Evolutionary conservation across 2,113 vertebrate genomes (phyloP).

Genomic region (Peromyscus californicus): DNA sequence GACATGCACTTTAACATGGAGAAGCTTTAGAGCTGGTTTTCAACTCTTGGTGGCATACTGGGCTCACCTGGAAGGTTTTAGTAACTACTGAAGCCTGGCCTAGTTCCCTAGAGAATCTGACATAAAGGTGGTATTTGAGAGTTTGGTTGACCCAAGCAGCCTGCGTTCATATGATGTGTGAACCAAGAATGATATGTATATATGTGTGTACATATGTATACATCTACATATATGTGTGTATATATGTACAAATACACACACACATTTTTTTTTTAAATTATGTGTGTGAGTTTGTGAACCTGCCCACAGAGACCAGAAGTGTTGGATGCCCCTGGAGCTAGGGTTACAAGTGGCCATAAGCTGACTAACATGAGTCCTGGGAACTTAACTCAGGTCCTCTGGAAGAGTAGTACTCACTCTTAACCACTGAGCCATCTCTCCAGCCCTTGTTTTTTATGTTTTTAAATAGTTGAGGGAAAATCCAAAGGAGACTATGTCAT

Average conservation of each 20-base stretch:
- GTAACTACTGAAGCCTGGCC: not conserved
- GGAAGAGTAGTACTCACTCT: not conserved
- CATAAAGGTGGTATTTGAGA: too few species aligned
- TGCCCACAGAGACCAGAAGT: not conserved
- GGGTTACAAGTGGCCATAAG: not conserved
- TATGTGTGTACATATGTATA: not conserved
- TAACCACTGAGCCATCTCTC: not conserved
- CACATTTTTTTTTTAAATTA: not conserved
- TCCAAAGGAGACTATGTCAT: not conserved
- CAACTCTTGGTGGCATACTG: not conserved
- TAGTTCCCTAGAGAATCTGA: not conserved
- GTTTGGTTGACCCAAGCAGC: not conserved
- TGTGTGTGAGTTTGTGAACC: not conserved
- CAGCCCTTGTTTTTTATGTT: constrained; percentile 8
- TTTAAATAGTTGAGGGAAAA: constrained; percentile 12
- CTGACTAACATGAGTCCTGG: not conserved
- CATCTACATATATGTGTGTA: too few species aligned
- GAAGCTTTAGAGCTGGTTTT: not conserved
- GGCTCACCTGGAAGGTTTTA: not conserved
- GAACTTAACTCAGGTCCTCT: not conserved
- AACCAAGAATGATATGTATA: not conserved
- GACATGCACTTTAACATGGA: not conserved
- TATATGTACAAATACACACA: not conserved
- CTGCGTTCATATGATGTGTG: not conserved
- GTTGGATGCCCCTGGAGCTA: not conserved